phyloP scores from a whole-genome alignment of 1,140 invertebrate genomes.

The Procambarus clarkii region DNA sequence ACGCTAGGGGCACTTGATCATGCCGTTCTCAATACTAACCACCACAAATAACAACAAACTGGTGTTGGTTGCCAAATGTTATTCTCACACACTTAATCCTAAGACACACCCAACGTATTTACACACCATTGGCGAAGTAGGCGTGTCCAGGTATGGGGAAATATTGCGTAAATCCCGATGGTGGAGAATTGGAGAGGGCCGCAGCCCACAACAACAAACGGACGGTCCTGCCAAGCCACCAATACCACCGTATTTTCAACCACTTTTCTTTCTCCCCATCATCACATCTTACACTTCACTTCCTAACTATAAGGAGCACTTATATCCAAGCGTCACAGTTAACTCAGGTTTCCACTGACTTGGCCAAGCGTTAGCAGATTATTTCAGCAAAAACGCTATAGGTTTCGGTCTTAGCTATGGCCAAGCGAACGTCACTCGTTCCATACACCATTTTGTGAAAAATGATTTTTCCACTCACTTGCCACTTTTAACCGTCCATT shows the following conservation, averaged over 20 bases:
- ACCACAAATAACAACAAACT: neutral
- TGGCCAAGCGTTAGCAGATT: constrained; percentile 36
- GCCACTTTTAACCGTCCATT: constrained; percentile 35
- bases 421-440: constrained; percentile 60
- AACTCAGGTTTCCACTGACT: constrained; percentile 10
- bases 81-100: constrained; percentile 1
- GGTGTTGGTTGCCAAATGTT: neutral
- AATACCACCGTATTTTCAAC: constrained; percentile 25
- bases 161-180: constrained; percentile 13
- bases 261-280: constrained; percentile 22
- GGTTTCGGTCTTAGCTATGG: constrained; percentile 12
- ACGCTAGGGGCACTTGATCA: neutral
- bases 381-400: constrained; percentile 27
- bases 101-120: constrained; percentile 1
- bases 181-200: neutral
- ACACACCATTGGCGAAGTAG: constrained; percentile 61
- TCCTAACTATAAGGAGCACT: neutral
- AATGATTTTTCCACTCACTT: constrained; percentile 45
- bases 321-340: constrained; percentile 14
- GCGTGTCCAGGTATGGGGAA: constrained; percentile 43
- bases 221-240: neutral
- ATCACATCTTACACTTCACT: constrained; percentile 29
- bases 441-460: constrained; percentile 66
- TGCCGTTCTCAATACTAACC: neutral
- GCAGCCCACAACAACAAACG: neutral